Evolutionary conservation across 2,888 invertebrate species (phyloP).

Genomic region (Amphipyra berbera): DNA sequence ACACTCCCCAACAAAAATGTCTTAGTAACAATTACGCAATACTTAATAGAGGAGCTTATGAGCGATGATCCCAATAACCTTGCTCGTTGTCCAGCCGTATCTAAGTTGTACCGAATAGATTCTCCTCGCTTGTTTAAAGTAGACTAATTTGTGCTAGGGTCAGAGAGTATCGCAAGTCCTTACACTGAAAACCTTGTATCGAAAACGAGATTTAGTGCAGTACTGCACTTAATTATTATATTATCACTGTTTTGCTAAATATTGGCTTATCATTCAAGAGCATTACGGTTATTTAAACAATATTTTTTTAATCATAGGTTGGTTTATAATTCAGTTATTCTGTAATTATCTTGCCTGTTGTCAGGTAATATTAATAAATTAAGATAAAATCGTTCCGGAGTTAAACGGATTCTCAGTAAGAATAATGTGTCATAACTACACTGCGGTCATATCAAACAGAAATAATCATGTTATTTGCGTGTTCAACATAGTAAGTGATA

Average conservation of each 20-base stretch:
- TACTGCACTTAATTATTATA: slow-evolving; percentile 59
- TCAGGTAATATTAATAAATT: slow-evolving; percentile 8
- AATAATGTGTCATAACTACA: slow-evolving; percentile 15
- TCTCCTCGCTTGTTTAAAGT: slow-evolving; percentile 71
- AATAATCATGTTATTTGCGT: slow-evolving; percentile 13
- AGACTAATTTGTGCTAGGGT: slow-evolving; percentile 71
- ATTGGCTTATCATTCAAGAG: slow-evolving; percentile 56
- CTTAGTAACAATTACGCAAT: slow-evolving; percentile 48
- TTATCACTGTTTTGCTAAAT: slow-evolving; percentile 52
- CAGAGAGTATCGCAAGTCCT: slow-evolving; percentile 71
- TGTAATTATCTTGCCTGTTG: neutral
- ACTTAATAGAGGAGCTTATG: slow-evolving; percentile 36
- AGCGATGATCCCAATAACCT: slow-evolving; percentile 61
- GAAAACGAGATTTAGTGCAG: slow-evolving; percentile 64
- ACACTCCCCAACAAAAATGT: slow-evolving; percentile 16
- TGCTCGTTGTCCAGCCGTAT: slow-evolving; percentile 62
- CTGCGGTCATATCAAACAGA: slow-evolving; percentile 15
- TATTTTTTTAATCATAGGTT: slow-evolving; percentile 18
- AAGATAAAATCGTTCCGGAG: slow-evolving; percentile 1
- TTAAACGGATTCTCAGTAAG: neutral
- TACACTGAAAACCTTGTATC: slow-evolving; percentile 68
- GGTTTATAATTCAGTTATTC: slow-evolving; percentile 5
- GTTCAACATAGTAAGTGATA: slow-evolving; percentile 30
- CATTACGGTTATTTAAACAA: slow-evolving; percentile 51
- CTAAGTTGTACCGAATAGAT: slow-evolving; percentile 67